These are phyloP conservation scores for Centropristis striata DNA, from an alignment of 2,113 vertebrate genomes.

Conservation along the genomic window DNA sequence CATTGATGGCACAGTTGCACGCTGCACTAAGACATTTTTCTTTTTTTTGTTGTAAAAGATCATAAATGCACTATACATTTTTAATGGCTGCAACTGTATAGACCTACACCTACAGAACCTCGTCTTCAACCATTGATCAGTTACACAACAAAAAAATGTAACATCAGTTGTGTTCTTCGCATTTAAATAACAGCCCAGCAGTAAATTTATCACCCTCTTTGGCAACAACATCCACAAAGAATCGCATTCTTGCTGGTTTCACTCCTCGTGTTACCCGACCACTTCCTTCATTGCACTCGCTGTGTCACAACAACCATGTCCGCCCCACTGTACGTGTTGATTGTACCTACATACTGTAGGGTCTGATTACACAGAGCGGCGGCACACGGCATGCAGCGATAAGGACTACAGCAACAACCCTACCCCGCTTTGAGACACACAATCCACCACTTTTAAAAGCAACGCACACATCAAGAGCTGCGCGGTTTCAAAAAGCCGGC, in stretches of 20 bases:
- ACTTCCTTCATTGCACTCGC: conserved; percentile 20
- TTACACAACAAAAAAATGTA: background rate
- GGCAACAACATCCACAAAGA: conserved; percentile 1
- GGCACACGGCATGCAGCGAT: conserved; percentile 4
- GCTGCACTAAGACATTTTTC: conserved; percentile 17
- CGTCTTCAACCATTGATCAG: background rate
- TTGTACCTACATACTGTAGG: background rate
- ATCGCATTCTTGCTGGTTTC: background rate
- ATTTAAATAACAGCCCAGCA: conserved; percentile 14
- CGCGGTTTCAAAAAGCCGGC: background rate
- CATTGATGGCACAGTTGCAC: background rate
- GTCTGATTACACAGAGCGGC: conserved; percentile 29
- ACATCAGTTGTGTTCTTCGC: background rate
- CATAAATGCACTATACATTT: conserved; percentile 35
- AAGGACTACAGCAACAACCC: conserved; percentile 16
- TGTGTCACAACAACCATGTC: conserved; percentile 35
- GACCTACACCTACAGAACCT: conserved; percentile 10
- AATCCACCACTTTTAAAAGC: conserved; percentile 7
- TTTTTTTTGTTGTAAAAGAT: conserved; percentile 8
- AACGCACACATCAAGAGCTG: background rate
- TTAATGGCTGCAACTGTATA: conserved; percentile 23
- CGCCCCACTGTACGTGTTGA: conserved; percentile 13
- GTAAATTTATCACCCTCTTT: background rate
- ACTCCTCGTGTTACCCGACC: conserved; percentile 12
- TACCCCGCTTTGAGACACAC: background rate